phyloP scores from a whole-genome alignment of 1,140 invertebrate genomes.

The Diorhabda sublineata region DNA sequence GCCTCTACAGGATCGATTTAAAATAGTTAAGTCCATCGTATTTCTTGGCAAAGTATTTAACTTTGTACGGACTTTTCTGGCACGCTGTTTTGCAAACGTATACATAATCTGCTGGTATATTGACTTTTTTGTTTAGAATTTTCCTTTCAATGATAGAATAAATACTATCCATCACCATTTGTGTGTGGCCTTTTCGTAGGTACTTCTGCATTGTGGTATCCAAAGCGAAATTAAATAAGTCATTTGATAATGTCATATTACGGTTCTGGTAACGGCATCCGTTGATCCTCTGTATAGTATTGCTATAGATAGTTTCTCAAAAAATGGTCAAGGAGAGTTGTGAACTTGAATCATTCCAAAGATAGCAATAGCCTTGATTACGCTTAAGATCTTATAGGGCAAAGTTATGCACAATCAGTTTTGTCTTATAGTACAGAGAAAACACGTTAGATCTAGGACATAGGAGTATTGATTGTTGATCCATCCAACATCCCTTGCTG shows the following conservation, averaged over 20 bases:
- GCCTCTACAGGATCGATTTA: neutral
- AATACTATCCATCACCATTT: slow-evolving; percentile 24
- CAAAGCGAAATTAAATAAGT: slow-evolving; percentile 20
- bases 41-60: neutral
- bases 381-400: slow-evolving; percentile 38
- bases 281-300: slow-evolving; percentile 20
- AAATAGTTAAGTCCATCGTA: slow-evolving; percentile 3
- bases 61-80: neutral
- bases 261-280: slow-evolving; percentile 26
- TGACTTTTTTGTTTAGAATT: slow-evolving; percentile 11
- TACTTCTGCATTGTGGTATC: slow-evolving; percentile 22
- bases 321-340: slow-evolving; percentile 24
- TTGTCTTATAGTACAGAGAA: slow-evolving; percentile 23
- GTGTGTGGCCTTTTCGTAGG: slow-evolving; percentile 26
- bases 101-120: slow-evolving; percentile 23
- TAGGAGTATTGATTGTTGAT: slow-evolving; percentile 20
- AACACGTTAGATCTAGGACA: slow-evolving; percentile 19
- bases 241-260: slow-evolving; percentile 24
- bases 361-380: slow-evolving; percentile 34
- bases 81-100: slow-evolving; percentile 7
- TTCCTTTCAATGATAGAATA: slow-evolving; percentile 15
- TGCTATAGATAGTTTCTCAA: neutral
- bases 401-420: slow-evolving; percentile 30
- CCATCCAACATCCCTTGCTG: slow-evolving; percentile 8
- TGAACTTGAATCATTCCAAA: slow-evolving; percentile 41